Evolutionary conservation across 1,140 invertebrate species (phyloP).

Genomic region (Teleopsis dalmanni): DNA sequence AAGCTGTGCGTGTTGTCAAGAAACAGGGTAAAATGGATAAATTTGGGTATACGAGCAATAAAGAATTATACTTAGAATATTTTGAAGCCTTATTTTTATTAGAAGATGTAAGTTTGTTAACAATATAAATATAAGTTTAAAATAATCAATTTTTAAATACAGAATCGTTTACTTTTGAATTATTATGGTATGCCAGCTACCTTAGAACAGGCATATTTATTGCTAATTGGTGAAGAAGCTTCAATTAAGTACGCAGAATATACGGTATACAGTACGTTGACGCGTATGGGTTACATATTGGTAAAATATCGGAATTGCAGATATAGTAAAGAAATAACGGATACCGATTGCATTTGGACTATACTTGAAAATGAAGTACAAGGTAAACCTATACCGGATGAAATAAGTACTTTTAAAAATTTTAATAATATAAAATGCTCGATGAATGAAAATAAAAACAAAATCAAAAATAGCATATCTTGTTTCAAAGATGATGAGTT

Average conservation of each 20-base stretch:
- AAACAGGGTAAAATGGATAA: constrained; percentile 39
- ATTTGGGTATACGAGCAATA: constrained; percentile 26
- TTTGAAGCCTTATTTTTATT: constrained; percentile 35
- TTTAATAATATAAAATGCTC: constrained; percentile 20
- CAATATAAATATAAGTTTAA: neutral
- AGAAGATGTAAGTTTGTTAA: constrained; percentile 23
- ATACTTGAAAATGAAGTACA: constrained; percentile 17
- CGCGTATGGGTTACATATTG: constrained; percentile 35
- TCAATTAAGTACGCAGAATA: constrained; percentile 27
- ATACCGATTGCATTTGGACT: constrained; percentile 29
- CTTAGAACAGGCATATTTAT: constrained; percentile 31
- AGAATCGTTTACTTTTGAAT: constrained; percentile 35
- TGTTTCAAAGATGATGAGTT: neutral
- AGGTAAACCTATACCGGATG: constrained; percentile 16
- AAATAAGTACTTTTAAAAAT: too few species aligned
- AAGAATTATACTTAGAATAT: constrained; percentile 27
- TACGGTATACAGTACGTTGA: constrained; percentile 30
- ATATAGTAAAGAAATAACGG: neutral
- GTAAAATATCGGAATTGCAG: constrained; percentile 17
- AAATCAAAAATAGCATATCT: constrained; percentile 17
- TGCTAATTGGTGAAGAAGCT: constrained; percentile 24
- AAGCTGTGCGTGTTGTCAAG: constrained; percentile 25
- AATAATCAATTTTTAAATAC: neutral
- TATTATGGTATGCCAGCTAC: constrained; percentile 23
- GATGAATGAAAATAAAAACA: constrained; percentile 7